phyloP scores from a whole-genome alignment of 1,140 invertebrate genomes.

The Drosophila cardini region DNA sequence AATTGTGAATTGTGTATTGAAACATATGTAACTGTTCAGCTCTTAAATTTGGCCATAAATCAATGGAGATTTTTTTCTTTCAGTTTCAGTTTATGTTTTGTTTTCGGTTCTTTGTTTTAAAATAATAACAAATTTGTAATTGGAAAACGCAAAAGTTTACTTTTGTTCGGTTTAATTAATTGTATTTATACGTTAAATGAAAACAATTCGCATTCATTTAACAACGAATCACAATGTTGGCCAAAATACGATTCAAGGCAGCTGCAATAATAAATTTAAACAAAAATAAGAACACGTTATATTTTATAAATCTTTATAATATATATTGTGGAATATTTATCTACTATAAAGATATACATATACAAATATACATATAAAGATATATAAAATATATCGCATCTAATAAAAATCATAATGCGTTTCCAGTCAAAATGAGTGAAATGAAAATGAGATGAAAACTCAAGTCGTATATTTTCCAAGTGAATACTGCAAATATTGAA shows the following conservation, averaged over 20 bases:
- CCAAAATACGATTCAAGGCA: constrained; percentile 58
- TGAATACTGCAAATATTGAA: constrained; percentile 35
- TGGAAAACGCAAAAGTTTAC: neutral
- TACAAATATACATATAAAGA: neutral
- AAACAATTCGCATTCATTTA: constrained; percentile 25
- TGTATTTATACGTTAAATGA: constrained; percentile 20
- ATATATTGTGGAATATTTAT: constrained; percentile 14
- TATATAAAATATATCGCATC: constrained; percentile 45
- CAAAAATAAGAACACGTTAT: constrained; percentile 43
- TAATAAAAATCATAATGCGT: constrained; percentile 57
- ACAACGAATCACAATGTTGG: constrained; percentile 16
- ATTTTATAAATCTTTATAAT: constrained; percentile 37
- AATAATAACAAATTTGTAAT: constrained; percentile 20
- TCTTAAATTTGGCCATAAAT: neutral
- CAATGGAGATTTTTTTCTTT: neutral
- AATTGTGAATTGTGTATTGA: neutral
- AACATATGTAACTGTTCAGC: constrained; percentile 1
- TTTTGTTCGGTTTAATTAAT: constrained; percentile 30
- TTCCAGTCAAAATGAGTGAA: constrained; percentile 57
- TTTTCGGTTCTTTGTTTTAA: neutral
- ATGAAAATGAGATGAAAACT: constrained; percentile 23
- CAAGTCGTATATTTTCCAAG: constrained; percentile 6
- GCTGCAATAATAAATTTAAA: constrained; percentile 69
- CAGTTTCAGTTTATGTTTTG: neutral
- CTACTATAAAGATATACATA: constrained; percentile 29